Evolutionary conservation across 2,113 vertebrate genomes (phyloP).

Genomic region (Nesoenas mayeri): DNA sequence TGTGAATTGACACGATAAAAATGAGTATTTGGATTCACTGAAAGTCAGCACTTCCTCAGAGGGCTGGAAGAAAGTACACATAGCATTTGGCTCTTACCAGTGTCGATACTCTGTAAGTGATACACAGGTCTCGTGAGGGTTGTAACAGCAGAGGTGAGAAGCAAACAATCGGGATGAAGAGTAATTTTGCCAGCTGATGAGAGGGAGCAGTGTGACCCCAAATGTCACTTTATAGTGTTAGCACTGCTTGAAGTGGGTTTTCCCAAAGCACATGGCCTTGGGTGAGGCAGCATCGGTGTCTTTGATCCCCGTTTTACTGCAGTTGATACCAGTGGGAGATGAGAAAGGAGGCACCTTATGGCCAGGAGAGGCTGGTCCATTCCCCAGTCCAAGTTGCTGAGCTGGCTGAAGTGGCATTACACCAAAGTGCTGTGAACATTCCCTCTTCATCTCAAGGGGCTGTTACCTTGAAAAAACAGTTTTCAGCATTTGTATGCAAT

Average conservation of each 20-base stretch:
- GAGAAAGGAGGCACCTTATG: neutral
- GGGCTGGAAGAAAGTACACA: neutral
- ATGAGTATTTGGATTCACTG: neutral
- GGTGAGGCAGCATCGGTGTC: neutral
- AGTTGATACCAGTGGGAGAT: neutral
- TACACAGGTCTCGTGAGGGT: neutral
- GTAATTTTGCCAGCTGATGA: neutral
- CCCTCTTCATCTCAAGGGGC: neutral
- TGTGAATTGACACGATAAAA: neutral
- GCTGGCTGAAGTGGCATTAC: neutral
- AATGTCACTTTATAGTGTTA: neutral
- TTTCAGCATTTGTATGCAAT: neutral
- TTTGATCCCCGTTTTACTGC: neutral
- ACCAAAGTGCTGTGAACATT: neutral
- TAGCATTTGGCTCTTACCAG: neutral
- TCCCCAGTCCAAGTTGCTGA: neutral
- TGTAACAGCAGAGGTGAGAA: neutral
- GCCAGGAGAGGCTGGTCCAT: neutral
- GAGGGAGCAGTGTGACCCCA: neutral
- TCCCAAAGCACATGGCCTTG: neutral
- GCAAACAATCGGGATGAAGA: neutral
- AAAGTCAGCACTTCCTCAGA: neutral
- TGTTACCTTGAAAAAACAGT: neutral
- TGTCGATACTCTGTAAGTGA: rapidly evolving
- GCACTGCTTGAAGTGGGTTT: neutral